Evolutionary conservation across 2,113 vertebrate species (phyloP).

Genomic region (Hydrolagus affinis): DNA sequence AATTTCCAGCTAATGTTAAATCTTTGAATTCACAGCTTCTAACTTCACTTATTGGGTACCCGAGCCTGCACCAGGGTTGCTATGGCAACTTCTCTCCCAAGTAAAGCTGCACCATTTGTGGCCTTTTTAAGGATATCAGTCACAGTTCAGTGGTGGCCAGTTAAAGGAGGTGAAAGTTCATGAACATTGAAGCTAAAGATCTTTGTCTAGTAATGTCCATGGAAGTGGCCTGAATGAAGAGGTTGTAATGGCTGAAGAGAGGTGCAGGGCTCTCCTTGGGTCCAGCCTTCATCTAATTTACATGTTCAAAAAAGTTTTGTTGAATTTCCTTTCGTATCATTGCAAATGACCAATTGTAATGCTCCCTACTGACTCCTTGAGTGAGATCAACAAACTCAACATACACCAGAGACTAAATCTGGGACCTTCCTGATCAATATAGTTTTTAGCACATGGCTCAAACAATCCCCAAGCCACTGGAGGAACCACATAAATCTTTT

Average conservation of each 20-base stretch:
- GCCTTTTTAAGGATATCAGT: not conserved
- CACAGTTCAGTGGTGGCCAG: not conserved
- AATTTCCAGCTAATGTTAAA: too few relatives aligned
- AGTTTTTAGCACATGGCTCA: too few relatives aligned
- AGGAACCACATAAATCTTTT: too few relatives aligned
- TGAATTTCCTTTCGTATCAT: too few relatives aligned
- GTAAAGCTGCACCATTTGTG: not conserved
- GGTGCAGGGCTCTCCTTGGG: not conserved
- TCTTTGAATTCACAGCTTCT: not conserved
- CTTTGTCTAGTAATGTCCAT: not conserved
- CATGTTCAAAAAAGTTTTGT: not conserved
- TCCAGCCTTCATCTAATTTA: too few relatives aligned
- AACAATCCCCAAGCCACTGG: too few relatives aligned
- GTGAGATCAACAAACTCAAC: too few relatives aligned
- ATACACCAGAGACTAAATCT: too few relatives aligned
- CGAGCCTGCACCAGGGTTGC: not conserved
- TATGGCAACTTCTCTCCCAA: not conserved
- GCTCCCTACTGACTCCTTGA: too few relatives aligned
- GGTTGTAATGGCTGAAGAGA: not conserved
- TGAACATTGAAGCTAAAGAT: not conserved
- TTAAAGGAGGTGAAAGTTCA: not conserved
- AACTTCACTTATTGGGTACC: not conserved
- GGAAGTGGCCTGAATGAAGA: not conserved
- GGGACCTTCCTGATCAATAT: too few relatives aligned
- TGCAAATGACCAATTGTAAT: too few relatives aligned